A percentile compares a stretch with the other conserved stretches of the same genome.
phyloP scores from a whole-genome alignment of 2,797 vertebrate species.

The Linurgus olivaceus region DNA sequence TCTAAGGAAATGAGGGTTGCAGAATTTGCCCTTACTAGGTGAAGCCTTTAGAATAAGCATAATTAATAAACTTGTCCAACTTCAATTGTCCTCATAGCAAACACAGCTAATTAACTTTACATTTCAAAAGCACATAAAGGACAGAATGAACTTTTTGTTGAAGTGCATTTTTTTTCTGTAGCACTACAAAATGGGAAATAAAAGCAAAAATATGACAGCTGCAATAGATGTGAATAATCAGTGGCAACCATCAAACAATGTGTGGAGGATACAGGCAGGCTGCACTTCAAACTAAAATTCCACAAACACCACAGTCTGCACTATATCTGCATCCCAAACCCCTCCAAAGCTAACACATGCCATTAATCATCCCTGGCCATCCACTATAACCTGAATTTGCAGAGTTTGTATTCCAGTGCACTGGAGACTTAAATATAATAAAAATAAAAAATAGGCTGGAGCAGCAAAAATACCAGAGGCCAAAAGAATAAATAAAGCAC shows the following conservation, averaged over 20 bases:
- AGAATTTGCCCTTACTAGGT: background rate
- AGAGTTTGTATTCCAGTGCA: conserved; percentile 28
- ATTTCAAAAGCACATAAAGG: background rate
- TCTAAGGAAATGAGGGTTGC: background rate
- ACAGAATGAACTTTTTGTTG: background rate
- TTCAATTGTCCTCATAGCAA: background rate
- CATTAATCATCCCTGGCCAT: conserved; percentile 33
- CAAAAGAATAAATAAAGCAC: conserved; percentile 12
- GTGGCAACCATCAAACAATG: background rate
- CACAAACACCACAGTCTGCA: conserved; percentile 12
- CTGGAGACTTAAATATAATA: background rate
- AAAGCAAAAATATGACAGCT: background rate
- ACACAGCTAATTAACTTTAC: background rate
- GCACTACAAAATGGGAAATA: background rate
- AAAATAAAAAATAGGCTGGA: conserved; percentile 32
- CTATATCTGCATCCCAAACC: conserved; percentile 28
- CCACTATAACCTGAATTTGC: conserved; percentile 28
- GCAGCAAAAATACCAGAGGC: conserved; percentile 10
- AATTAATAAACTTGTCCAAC: background rate
- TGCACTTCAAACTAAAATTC: conserved; percentile 29
- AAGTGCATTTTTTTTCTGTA: background rate
- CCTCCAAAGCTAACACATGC: conserved; percentile 33
- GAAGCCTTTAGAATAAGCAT: background rate
- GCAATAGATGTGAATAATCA: background rate
- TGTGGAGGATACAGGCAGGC: background rate